Evolutionary conservation across 2,113 vertebrate species (phyloP), one percentile per base, ranked within the genome.

Genomic region (Leucosticte australis): DNA sequence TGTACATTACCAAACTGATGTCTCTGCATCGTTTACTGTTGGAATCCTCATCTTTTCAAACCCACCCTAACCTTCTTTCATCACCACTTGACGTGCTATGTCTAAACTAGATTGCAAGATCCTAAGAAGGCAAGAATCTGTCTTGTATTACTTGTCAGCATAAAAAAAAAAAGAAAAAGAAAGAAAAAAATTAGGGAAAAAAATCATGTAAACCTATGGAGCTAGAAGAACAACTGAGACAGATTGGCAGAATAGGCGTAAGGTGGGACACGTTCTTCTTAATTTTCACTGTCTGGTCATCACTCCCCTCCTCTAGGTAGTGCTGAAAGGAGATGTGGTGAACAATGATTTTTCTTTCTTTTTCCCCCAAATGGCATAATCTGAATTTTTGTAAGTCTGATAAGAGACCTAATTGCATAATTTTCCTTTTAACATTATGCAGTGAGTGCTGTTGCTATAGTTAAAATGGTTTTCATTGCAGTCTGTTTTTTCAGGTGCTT

Each of bases 31-130:
- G 94, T 96, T 96, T 96, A 92, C 96, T 96, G 94, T 96, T 96
- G 94, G 93, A 94, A 94, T 95, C 95, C 94, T 96, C 88, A 93
- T 96, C 94, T 95, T 93, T 92, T 95, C 93, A 95, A 96, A 96
- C 95, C 93, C 94, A 93, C 92, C 95, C 93, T 96, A 94, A 96
- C 96, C 93, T 97, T 96, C 96, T 96, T 97, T 97, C 94, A 95
- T 97, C 95, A 96, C 96, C 92, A 96, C 83, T 96, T 96, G 94
- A 97, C 90, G 94, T 96, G 94, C 95, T 96, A 90, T 97, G 96
- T 96, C 95, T 96, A 96, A 96, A 97, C 92, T 97, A 95, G 95
- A 96, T 92, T 96, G 96, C 93, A 96, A 96, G 96, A 96, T 93
- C 94, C 96, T 90, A 95, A 97, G 95, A 94, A 95, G 96, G 94